Evolutionary conservation across 2,113 vertebrate species (phyloP).

Genomic region (Antennarius striatus): DNA sequence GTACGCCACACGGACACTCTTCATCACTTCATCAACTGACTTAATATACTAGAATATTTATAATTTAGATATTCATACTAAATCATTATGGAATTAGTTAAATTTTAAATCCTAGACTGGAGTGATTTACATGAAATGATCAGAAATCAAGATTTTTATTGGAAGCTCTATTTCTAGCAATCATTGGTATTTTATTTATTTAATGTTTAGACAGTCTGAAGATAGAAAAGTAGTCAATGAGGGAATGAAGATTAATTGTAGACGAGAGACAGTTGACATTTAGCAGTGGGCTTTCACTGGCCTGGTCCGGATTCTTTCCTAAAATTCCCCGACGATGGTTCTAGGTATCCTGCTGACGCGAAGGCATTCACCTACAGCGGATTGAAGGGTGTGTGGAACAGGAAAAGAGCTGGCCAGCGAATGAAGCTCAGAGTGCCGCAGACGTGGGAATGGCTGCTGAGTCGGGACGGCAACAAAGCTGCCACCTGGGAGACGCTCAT

Average conservation of each 20-base stretch:
- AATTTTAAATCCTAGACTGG: no score
- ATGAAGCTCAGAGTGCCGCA: constrained; percentile 84
- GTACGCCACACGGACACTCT: constrained; percentile 60
- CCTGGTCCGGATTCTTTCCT: background rate
- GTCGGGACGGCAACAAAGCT: constrained; percentile 82
- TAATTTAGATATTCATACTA: no score
- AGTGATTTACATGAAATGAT: no score
- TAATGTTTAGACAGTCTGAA: no score
- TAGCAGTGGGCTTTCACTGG: no score
- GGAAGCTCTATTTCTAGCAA: no score
- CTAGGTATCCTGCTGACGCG: constrained; percentile 83
- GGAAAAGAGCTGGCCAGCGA: constrained; percentile 78
- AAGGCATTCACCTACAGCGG: constrained; percentile 80
- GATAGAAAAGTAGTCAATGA: no score
- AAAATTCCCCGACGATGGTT: background rate
- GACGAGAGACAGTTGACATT: no score
- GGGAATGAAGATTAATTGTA: no score
- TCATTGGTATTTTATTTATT: background rate
- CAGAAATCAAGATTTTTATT: no score
- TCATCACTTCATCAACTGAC: background rate
- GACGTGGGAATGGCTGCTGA: constrained; percentile 87
- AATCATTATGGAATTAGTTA: no score
- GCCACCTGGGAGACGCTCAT: constrained; percentile 87
- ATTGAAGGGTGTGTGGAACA: constrained; percentile 84
- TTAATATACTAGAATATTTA: background rate